Conservation (phyloP, 2,797 vertebrate genomes). For the Meriones psammophilus region DNA sequence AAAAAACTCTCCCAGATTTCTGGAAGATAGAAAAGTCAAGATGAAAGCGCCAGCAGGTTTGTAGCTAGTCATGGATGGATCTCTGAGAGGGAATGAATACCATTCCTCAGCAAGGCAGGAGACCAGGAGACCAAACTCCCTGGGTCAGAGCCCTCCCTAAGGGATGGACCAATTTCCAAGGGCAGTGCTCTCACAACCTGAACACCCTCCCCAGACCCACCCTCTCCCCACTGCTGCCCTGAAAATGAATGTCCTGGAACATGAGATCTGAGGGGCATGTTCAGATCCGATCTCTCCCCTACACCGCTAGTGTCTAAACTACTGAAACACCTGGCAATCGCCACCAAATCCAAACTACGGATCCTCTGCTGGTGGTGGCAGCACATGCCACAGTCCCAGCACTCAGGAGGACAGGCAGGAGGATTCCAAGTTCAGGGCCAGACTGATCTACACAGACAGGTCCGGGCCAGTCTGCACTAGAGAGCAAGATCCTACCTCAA, state of each 20-base stretch:
- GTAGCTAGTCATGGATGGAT: not conserved
- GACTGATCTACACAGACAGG: not conserved
- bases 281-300: not conserved
- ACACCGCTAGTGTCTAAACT: not conserved
- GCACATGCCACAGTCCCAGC: not conserved
- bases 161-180: not conserved
- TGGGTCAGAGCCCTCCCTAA: not conserved
- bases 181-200: not conserved
- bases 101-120: not conserved
- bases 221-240: not conserved
- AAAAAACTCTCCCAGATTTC: not conserved
- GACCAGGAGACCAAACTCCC: not conserved
- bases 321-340: constrained; percentile 7
- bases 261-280: not conserved
- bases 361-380: not conserved
- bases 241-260: not conserved
- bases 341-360: constrained; percentile 49
- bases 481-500: not conserved
- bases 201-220: not conserved
- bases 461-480: not conserved
- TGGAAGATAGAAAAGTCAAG: not conserved
- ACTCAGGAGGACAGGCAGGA: not conserved
- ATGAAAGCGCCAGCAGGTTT: not conserved
- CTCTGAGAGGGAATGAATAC: not conserved
- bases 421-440: not conserved